phyloP scores from a whole-genome alignment of 2,888 invertebrate species.

The Chloromyia formosa region DNA sequence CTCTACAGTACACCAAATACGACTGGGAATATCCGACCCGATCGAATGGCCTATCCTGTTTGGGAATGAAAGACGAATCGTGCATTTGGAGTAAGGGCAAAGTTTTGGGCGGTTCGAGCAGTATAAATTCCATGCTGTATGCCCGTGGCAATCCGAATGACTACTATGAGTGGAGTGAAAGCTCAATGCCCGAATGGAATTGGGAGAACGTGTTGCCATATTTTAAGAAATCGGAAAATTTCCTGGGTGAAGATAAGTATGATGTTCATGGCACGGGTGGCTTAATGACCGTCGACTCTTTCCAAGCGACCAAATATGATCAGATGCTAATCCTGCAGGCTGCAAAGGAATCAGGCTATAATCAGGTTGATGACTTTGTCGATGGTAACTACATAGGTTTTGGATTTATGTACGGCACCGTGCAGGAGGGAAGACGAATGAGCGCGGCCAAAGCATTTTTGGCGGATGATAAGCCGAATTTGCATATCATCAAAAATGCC shows the following conservation, averaged over 20 bases:
- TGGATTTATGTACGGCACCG: slow-evolving; percentile 67
- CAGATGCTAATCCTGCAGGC: slow-evolving; percentile 67
- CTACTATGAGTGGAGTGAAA: slow-evolving; percentile 85
- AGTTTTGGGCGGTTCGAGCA: slow-evolving; percentile 86
- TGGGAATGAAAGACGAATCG: slow-evolving; percentile 81
- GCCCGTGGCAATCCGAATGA: slow-evolving; percentile 87
- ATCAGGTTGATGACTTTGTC: slow-evolving; percentile 73
- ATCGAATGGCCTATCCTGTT: slow-evolving; percentile 53
- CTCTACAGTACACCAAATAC: slow-evolving; percentile 54
- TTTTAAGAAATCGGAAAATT: slow-evolving; percentile 87
- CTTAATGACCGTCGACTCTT: slow-evolving; percentile 74
- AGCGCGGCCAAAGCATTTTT: slow-evolving; percentile 74
- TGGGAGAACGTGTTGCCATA: slow-evolving; percentile 83
- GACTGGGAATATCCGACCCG: slow-evolving; percentile 58
- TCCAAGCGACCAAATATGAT: slow-evolving; percentile 57
- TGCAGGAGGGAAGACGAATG: slow-evolving; percentile 69
- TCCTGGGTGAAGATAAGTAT: slow-evolving; percentile 69
- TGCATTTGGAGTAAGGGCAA: slow-evolving; percentile 93
- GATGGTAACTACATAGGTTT: slow-evolving; percentile 78
- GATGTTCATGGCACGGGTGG: slow-evolving; percentile 71
- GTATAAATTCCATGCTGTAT: slow-evolving; percentile 91
- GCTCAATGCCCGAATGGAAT: slow-evolving; percentile 89
- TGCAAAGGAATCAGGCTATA: slow-evolving; percentile 69
- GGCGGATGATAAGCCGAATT: slow-evolving; percentile 66
- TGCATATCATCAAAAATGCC: slow-evolving; percentile 73